Base-by-base conservation (phyloP, 2,888 invertebrate species). In the Campopleginae sp. region DNA sequence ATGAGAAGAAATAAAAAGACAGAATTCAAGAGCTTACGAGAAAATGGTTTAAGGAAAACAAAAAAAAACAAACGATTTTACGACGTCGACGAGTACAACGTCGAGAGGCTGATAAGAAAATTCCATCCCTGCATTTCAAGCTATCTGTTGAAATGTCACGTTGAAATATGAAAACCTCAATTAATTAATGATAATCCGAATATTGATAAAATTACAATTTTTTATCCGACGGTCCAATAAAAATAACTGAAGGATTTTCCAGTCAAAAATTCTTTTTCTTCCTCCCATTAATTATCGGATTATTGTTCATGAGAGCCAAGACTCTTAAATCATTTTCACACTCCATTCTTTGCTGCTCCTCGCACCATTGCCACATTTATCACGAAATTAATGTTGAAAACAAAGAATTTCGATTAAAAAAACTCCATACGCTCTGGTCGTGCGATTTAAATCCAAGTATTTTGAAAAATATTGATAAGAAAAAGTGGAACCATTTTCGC, bases 21-120 rank as follows among this genome's bases (percentile, higher is more conserved):
- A 38, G 63, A 42, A 19, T n/a, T 23, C 65, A 31, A 42, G 51
- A 33, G 19, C 19, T 33, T 27, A 14, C 33, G 17, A 27, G 31
- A 19, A 72, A 44, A 72, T 33, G 51, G 54, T 54, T 68, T 58
- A 48, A 33, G 63, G 8, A 23, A 61, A 65, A 58, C 14, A 23
- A 61, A 65, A 58, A 38, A 23, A 46, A 51, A 31, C 46, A 76
- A n/a, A 76, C 38, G 61, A 82, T 80, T 80, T 12, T 38, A 63
- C 75, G 33, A 27, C n/a, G 19, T 78, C 68, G 4, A 42, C 27
- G 58, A 58, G 61, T 10, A 38, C 8, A 27, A 23, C 46, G 48
- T 23, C 31, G 66, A 10, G 19, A n/a, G 42, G 42, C 19, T 65
- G 1, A 38, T 38, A 38, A 38, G 38, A 10, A 38, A 38, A 38